Conservation (phyloP, 2,797 vertebrate species). For the Tokudaia muenninki region DNA sequence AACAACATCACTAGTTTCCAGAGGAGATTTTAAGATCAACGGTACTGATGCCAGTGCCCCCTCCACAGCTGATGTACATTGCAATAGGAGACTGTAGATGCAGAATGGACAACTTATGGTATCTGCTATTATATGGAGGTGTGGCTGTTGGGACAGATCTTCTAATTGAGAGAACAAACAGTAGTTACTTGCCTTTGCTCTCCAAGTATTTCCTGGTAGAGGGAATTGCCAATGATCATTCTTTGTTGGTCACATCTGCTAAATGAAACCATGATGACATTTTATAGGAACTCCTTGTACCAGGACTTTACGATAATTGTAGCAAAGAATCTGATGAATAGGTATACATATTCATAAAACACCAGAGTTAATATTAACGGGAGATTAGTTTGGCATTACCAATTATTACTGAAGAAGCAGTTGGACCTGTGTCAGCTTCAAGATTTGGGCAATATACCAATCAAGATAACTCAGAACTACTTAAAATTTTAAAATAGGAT, state of each 20-base stretch:
- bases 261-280: background rate
- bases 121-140: background rate
- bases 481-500: background rate
- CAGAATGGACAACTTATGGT: background rate
- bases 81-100: too few species aligned
- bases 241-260: background rate
- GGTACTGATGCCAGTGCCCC: rapidly evolving
- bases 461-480: background rate
- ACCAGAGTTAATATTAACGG: background rate
- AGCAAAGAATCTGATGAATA: background rate
- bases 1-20: background rate
- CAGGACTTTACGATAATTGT: background rate
- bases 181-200: background rate
- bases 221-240: too few species aligned
- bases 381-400: background rate
- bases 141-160: background rate
- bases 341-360: background rate
- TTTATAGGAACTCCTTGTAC: background rate
- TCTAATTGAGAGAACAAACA: background rate
- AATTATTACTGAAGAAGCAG: background rate
- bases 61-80: too few species aligned
- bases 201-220: background rate
- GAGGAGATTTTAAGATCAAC: background rate
- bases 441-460: background rate
- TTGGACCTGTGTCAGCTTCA: background rate